A percentile compares a stretch with the other conserved stretches of the same genome.
These are phyloP conservation scores for Chrysina gloriosa DNA, from an alignment of 2,888 invertebrate species.

Conservation along the genomic window DNA sequence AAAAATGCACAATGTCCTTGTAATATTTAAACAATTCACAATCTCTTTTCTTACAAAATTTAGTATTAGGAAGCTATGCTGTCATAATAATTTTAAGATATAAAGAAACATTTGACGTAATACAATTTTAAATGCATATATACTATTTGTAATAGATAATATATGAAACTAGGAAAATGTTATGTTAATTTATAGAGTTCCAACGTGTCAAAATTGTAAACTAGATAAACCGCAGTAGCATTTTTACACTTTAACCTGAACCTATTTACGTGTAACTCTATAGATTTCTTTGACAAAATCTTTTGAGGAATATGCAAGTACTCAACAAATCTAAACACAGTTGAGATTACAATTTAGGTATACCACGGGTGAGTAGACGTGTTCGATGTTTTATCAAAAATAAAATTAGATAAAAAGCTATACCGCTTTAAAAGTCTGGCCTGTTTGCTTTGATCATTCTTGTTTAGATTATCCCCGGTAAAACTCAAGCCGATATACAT, in stretches of 20 bases:
- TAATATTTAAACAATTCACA: background rate
- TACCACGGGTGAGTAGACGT: constrained; percentile 8
- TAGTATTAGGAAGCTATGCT: background rate
- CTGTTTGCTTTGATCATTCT: background rate
- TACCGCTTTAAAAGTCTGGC: background rate
- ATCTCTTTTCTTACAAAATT: background rate
- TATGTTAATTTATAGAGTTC: background rate
- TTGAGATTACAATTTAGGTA: background rate
- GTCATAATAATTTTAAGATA: too few species aligned
- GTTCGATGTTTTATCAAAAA: constrained; percentile 10
- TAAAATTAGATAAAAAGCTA: background rate
- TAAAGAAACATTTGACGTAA: too few species aligned
- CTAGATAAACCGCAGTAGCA: too few species aligned
- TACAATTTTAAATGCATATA: too few species aligned
- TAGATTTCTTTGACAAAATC: background rate
- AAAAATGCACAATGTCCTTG: constrained; percentile 7
- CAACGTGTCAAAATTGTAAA: background rate
- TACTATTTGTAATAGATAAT: background rate
- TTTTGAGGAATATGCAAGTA: constrained; percentile 21
- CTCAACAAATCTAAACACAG: background rate
- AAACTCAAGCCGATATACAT: too few species aligned
- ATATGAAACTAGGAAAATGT: background rate
- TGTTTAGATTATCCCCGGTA: too few species aligned
- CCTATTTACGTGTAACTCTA: background rate
- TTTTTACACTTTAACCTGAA: too few species aligned